These are phyloP conservation scores for Gyrodactylus bullatarudis DNA, from an alignment of 1,140 invertebrate genomes.

Conservation along the genomic window DNA sequence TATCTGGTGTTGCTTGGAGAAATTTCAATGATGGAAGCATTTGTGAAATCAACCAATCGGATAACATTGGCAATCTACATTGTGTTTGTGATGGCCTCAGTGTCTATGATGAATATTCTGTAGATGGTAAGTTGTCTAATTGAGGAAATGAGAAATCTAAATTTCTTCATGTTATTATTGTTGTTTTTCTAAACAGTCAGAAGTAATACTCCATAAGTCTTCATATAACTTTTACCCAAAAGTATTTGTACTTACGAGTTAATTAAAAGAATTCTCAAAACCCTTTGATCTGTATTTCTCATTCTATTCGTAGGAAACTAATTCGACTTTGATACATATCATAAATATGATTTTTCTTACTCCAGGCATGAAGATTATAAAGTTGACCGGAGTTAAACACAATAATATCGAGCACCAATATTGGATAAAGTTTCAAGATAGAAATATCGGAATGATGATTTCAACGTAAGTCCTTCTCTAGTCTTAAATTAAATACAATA, in stretches of 20 bases:
- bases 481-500: neutral
- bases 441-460: neutral
- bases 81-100: neutral
- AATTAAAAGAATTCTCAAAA: too few species aligned
- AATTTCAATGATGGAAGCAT: neutral
- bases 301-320: too few species aligned
- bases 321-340: too few species aligned
- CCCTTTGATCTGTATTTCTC: too few species aligned
- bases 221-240: too few species aligned
- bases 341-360: too few species aligned
- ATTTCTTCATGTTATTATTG: too few species aligned
- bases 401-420: neutral
- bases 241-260: too few species aligned
- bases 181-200: too few species aligned
- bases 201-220: too few species aligned
- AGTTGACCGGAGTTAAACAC: neutral
- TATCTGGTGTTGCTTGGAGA: neutral
- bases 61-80: neutral
- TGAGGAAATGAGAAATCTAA: too few species aligned
- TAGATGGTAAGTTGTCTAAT: neutral
- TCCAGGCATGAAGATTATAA: neutral
- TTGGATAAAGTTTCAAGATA: neutral
- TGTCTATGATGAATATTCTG: neutral
- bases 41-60: neutral
- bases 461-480: neutral